Evolutionary conservation across 2,888 invertebrate species (phyloP), one percentile per base, ranked within the genome.

Genomic region (Cephus pulcher): DNA sequence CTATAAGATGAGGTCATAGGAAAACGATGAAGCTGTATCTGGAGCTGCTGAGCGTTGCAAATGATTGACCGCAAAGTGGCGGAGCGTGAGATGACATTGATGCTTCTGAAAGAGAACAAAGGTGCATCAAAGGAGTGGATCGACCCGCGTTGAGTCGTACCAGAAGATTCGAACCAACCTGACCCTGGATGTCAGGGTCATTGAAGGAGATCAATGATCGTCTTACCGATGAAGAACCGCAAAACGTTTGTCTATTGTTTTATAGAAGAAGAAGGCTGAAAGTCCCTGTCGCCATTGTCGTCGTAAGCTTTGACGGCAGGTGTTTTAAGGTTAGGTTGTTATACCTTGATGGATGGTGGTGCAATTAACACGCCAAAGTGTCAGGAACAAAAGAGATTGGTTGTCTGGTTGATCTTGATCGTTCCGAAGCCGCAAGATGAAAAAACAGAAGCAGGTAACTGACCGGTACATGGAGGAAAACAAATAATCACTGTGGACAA

Each of bases 121-220:
- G 40, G 73, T n/a, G 30, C 34, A 74, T 56, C 35, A 34, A 33
- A 34, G 68, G 56, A 69, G 73, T 79, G 76, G 83, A 81, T 81
- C 83, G 85, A 86, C 85, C 85, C 79, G 81, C 83, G 86, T 82
- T 84, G 82, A 83, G 82, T 85, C 80, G 82, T 80, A 82, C 83
- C 81, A 82, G 81, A 80, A 82, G 40, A 77, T 81, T 82, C 79
- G 79, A 80, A 82, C 82, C 83, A 79, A 81, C 80, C 77, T 84
- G 86, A 86, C 85, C 86, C 85, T 84, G 84, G 73, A 71, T 71
- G 71, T 33, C 32, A 71, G 40, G 40, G 40, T 56, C 40, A 56
- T 56, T 56, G 40, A 56, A 56, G 40, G 23, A 56, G 40, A 56
- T 56, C 40, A 56, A 56, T 56, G 40, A 56, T 15, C 40, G 23